phyloP scores from a whole-genome alignment of 2,888 invertebrate genomes.

The Carcina quercana region DNA sequence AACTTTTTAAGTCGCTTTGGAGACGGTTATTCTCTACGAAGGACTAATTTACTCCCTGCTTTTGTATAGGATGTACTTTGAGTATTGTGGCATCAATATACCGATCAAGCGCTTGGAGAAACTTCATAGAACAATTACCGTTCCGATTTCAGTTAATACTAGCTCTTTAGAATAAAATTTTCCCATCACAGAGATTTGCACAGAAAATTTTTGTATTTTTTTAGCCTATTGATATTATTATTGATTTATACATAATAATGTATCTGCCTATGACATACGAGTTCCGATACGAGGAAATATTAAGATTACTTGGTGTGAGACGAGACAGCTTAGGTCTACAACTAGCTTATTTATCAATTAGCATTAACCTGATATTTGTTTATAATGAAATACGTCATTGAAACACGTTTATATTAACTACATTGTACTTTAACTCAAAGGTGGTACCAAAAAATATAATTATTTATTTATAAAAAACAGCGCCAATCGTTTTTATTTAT shows the following conservation, averaged over 20 bases:
- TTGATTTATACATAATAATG: slow-evolving; percentile 61
- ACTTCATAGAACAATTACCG: slow-evolving; percentile 40
- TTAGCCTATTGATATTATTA: slow-evolving; percentile 69
- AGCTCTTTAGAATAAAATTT: slow-evolving; percentile 66
- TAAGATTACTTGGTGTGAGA: slow-evolving; percentile 59
- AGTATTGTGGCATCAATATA: slow-evolving; percentile 13
- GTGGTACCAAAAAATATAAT: slow-evolving; percentile 69
- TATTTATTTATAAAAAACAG: slow-evolving; percentile 46
- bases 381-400: slow-evolving; percentile 58
- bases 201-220: slow-evolving; percentile 56
- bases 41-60: neutral
- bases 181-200: slow-evolving; percentile 71
- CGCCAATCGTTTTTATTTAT: slow-evolving; percentile 58
- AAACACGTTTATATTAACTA: slow-evolving; percentile 62
- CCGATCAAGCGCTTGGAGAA: slow-evolving; percentile 14
- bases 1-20: slow-evolving; percentile 64
- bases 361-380: slow-evolving; percentile 56
- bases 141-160: slow-evolving; percentile 64
- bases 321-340: slow-evolving; percentile 61
- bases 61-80: slow-evolving; percentile 6
- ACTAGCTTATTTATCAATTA: slow-evolving; percentile 58
- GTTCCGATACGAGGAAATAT: slow-evolving; percentile 59
- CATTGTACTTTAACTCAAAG: slow-evolving; percentile 73
- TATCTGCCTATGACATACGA: slow-evolving; percentile 56
- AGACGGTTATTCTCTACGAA: slow-evolving; percentile 27